Evolutionary conservation across 2,888 invertebrate species (phyloP).

Genomic region (Andrena chrysosceles): DNA sequence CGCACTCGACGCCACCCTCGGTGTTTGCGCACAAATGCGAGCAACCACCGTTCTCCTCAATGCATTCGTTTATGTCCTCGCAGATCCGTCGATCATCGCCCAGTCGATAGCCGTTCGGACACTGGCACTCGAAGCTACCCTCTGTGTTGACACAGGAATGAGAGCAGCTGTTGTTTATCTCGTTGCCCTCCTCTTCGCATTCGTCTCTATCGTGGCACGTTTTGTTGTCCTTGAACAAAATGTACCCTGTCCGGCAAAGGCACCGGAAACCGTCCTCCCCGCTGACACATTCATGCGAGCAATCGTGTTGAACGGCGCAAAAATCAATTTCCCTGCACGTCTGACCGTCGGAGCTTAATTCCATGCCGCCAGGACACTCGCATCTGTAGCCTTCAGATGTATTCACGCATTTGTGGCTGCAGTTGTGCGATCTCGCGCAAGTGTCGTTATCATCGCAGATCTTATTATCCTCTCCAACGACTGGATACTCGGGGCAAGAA

Average conservation of each 20-base stretch:
- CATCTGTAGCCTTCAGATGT: slow-evolving; percentile 86
- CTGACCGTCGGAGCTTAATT: slow-evolving; percentile 77
- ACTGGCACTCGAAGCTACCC: slow-evolving; percentile 88
- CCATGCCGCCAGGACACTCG: slow-evolving; percentile 86
- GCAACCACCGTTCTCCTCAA: slow-evolving; percentile 87
- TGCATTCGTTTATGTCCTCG: slow-evolving; percentile 82
- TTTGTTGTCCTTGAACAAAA: slow-evolving; percentile 68
- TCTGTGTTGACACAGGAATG: slow-evolving; percentile 87
- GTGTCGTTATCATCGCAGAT: slow-evolving; percentile 81
- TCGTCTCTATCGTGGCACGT: slow-evolving; percentile 85
- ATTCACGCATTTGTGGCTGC: slow-evolving; percentile 73
- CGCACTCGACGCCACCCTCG: slow-evolving; percentile 82
- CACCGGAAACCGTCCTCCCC: slow-evolving; percentile 86
- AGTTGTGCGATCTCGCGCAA: slow-evolving; percentile 71
- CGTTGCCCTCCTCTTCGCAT: slow-evolving; percentile 81
- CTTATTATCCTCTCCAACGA: slow-evolving; percentile 74
- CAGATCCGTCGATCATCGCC: slow-evolving; percentile 76
- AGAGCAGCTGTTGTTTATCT: slow-evolving; percentile 77
- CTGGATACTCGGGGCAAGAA: slow-evolving; percentile 84
- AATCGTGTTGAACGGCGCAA: slow-evolving; percentile 87
- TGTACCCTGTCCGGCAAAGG: slow-evolving; percentile 84
- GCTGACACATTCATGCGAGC: slow-evolving; percentile 88
- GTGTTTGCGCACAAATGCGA: slow-evolving; percentile 83
- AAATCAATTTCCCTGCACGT: slow-evolving; percentile 82
- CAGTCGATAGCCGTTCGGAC: slow-evolving; percentile 86